A percentile compares a stretch with the other conserved stretches of the same genome.
phyloP scores from a whole-genome alignment of 2,888 invertebrate genomes.

The Epistrophe eligans region DNA sequence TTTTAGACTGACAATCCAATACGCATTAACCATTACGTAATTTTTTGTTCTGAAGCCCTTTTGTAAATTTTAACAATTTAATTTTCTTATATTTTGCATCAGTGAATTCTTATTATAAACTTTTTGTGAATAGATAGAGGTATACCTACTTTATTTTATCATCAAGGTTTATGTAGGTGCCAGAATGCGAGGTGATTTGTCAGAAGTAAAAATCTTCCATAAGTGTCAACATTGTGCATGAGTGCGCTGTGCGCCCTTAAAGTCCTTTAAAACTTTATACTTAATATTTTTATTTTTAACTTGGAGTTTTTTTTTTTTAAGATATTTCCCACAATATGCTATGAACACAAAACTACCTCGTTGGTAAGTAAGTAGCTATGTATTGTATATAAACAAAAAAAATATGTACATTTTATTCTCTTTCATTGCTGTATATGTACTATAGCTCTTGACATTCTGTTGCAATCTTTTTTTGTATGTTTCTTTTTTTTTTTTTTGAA shows the following conservation, averaged over 20 bases:
- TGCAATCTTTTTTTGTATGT: constrained; percentile 1
- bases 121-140: too few species aligned
- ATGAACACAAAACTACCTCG: neutral
- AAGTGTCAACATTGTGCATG: constrained; percentile 1
- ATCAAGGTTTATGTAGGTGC: neutral
- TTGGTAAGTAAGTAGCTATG: too few species aligned
- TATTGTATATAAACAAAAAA: neutral
- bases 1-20: too few species aligned
- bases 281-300: neutral
- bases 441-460: constrained; percentile 43
- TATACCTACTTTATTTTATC: neutral
- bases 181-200: neutral
- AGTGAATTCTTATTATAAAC: too few species aligned
- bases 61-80: too few species aligned
- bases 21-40: too few species aligned
- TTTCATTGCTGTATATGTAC: constrained; percentile 3
- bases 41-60: too few species aligned
- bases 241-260: neutral
- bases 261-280: constrained; percentile 3
- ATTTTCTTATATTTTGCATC: too few species aligned
- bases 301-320: neutral
- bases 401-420: neutral
- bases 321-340: neutral
- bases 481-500: constrained; percentile 8
- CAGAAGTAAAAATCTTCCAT: neutral